Evolutionary conservation across 2,888 invertebrate genomes (phyloP), one percentile per base, ranked within the genome.

Genomic region (Ganaspis brasiliensis): DNA sequence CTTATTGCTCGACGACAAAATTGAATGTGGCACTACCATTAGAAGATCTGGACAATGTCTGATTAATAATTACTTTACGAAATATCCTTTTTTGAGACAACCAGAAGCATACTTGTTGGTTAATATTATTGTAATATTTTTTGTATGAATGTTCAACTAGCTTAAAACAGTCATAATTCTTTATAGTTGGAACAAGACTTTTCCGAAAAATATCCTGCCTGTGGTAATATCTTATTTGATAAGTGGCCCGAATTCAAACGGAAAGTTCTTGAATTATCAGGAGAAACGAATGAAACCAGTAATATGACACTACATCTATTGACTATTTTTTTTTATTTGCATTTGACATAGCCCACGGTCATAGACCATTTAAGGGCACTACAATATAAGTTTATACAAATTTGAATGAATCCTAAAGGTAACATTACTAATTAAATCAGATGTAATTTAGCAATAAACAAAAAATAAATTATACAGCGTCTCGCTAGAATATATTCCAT

Each of bases 171-270:
- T 35, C 9, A 6, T 35, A 55, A 55, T 55, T 55, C 4, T 55
- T 55, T 55, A 19, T 55, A 55, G 56, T 24, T 56, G n/a, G 56
- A 56, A 56, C 12, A 56, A 56, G 56, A 56, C n/a, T 56, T 56
- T 24, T 56, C n/a, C 10, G n/a, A 3, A 19, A 56, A 24, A n/a
- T 56, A 56, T 24, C 56, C 56, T 56, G 21, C 19, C 6, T 56
- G n/a, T 24, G 9, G 12, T 24, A 56, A 56, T n/a, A 56, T 14
- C 9, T 9, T 56, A 8, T 56, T 56, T 56, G 56, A 56, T 14
- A 56, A 56, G 56, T 56, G 56, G 56, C 9, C 56, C 3, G 19
- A 24, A 14, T 56, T 24, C n/a, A 16, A 56, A 24, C 8, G 24
- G n/a, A 56, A 56, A 56, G 56, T 56, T 56, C 8, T 56, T 56